Evolutionary conservation across 2,888 invertebrate species (phyloP).

Genomic region (Lepetodrilus schrolli): DNA sequence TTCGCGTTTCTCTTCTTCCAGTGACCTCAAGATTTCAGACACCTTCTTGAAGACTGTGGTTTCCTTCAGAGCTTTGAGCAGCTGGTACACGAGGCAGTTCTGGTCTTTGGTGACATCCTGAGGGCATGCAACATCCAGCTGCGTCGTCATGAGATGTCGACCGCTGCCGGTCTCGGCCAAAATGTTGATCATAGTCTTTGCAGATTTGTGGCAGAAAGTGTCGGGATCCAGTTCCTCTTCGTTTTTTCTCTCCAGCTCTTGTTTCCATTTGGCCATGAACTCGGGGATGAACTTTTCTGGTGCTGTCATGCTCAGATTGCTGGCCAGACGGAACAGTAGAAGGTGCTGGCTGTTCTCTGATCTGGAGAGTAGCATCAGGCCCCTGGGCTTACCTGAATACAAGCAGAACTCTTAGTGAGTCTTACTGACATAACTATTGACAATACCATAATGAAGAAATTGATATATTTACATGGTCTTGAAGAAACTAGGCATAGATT

Average conservation of each 20-base stretch:
- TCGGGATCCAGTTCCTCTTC: not conserved
- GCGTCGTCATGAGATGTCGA: constrained; percentile 42
- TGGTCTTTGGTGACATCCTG: constrained; percentile 36
- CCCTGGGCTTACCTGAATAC: constrained; percentile 35
- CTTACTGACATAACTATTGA: no score
- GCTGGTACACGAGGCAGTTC: constrained; percentile 37
- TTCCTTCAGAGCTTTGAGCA: constrained; percentile 47
- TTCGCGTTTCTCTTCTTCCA: not conserved
- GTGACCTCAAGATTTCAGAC: constrained; percentile 3
- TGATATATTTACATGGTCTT: no score
- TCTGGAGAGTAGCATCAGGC: constrained; percentile 14
- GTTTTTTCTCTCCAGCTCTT: not conserved
- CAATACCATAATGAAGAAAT: no score
- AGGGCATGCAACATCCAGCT: constrained; percentile 44
- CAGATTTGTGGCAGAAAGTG: not conserved
- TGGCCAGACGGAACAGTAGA: constrained; percentile 36
- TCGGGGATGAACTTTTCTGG: not conserved
- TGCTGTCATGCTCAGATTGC: constrained; percentile 30
- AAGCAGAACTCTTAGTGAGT: not conserved
- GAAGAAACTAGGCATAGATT: no score
- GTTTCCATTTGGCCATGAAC: not conserved
- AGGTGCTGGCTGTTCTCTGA: not conserved
- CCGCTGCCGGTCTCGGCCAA: not conserved
- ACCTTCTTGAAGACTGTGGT: constrained; percentile 36
- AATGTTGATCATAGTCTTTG: not conserved